A percentile compares a stretch with the other conserved stretches of the same genome.
phyloP scores from a whole-genome alignment of 2,797 vertebrate genomes.

The Rhinichthys osculus region DNA sequence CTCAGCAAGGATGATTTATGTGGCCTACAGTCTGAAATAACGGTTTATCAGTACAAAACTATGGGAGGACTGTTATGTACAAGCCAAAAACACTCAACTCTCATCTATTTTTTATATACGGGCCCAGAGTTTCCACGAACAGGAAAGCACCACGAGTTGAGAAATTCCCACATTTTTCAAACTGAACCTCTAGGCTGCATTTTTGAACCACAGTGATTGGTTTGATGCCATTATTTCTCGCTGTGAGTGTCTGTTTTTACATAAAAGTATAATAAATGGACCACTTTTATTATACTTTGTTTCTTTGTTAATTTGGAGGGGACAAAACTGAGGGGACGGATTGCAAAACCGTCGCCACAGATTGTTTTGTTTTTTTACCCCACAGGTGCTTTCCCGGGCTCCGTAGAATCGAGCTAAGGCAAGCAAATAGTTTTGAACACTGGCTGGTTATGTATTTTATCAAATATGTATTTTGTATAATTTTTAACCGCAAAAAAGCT shows the following conservation, averaged over 20 bases:
- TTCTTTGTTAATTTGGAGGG: background rate
- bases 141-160: constrained; percentile 30
- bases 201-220: constrained; percentile 47
- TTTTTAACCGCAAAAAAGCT: no score
- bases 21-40: constrained; percentile 72
- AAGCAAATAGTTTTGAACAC: no score
- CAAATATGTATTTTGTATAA: no score
- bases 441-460: no score
- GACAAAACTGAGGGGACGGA: no score
- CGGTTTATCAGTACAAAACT: constrained; percentile 74
- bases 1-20: constrained; percentile 77
- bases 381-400: no score
- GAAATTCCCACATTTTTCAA: constrained; percentile 71
- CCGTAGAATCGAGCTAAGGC: no score
- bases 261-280: background rate
- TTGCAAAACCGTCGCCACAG: no score
- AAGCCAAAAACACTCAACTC: constrained; percentile 55
- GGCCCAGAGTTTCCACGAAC: constrained; percentile 44
- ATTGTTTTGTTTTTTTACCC: no score
- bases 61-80: constrained; percentile 73
- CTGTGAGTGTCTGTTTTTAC: constrained; percentile 53
- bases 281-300: background rate
- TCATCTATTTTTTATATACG: constrained; percentile 32
- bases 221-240: constrained; percentile 44
- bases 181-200: constrained; percentile 66